Percentiles rank a stretch among this genome's conserved stretches.
Conservation (phyloP, 1,140 invertebrate species). For the Anastrepha ludens region DNA sequence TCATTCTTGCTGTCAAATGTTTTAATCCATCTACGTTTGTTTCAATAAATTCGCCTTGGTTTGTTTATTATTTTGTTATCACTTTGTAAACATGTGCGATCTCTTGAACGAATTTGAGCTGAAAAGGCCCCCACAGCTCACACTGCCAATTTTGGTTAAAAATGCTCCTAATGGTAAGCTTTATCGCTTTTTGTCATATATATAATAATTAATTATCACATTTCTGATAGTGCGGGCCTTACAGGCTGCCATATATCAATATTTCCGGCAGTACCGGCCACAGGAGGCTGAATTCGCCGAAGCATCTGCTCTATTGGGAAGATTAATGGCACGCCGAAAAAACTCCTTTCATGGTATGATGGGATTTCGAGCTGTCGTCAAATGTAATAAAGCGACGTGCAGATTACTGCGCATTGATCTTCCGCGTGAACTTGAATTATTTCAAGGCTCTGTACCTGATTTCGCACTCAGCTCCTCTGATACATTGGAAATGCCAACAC, state of each 20-base stretch:
- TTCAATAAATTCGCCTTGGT: too few species aligned
- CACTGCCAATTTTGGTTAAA: constrained; percentile 57
- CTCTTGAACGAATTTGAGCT: constrained; percentile 72
- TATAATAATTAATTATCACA: background rate
- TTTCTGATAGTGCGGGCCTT: constrained; percentile 62
- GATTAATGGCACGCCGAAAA: constrained; percentile 68
- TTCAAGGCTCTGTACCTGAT: constrained; percentile 66
- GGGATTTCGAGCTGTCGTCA: constrained; percentile 65
- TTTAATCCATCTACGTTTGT: constrained; percentile 25
- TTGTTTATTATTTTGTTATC: constrained; percentile 23
- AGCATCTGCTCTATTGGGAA: constrained; percentile 66
- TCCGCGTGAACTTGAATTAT: constrained; percentile 62
- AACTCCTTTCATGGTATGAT: constrained; percentile 67
- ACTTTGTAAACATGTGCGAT: constrained; percentile 59
- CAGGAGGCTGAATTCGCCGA: constrained; percentile 62
- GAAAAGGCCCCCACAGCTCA: constrained; percentile 69
- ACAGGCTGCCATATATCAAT: constrained; percentile 63
- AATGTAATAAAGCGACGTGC: constrained; percentile 67
- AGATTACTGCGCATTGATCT: constrained; percentile 67
- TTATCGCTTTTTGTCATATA: background rate
- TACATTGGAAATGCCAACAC: constrained; percentile 63
- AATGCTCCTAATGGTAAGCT: constrained; percentile 19
- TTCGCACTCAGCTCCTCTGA: constrained; percentile 57
- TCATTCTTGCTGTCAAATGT: background rate
- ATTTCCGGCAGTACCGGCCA: constrained; percentile 59